Evolutionary conservation across 2,888 invertebrate genomes (phyloP), one percentile per base, ranked within the genome.

Genomic region (Cancer borealis): DNA sequence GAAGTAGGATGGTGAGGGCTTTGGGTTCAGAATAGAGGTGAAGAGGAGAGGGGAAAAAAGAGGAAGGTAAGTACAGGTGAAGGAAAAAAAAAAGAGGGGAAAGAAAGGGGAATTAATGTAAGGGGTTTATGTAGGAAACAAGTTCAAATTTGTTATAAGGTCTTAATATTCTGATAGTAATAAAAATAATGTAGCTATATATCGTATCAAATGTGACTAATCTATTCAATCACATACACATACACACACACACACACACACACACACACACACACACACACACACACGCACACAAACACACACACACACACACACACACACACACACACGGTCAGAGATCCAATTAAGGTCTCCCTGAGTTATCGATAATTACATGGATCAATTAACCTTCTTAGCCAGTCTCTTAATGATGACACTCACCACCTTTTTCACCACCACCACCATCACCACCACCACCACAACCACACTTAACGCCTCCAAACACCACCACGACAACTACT

Each of bases 251-350:
- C 26, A n/a, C 26, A 79, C 1, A n/a, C 26, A n/a, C 79, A n/a
- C 79, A 6, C 26, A 26, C 79, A 21, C 73, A 21, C 73, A 73
- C 73, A n/a, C n/a, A n/a, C n/a, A 79, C 79, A 79, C 79, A 79
- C 79, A 30, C 79, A 26, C n/a, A n/a, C 49, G 8, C 73, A 73
- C 73, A 73, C 73, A 73, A n/a, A 26, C 73, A 73, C 73, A 73
- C 73, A 73, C 73, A 73, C 73, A 26, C 73, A 73, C 73, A 73
- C 73, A 73, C 73, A 73, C 73, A 73, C 73, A 73, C 73, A 79
- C 79, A 79, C 79, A 79, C 79, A 30, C 79, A 26, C 12, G 79
- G 79, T 12, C 26, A 79, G 26, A 5, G 26, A 4, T 12, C 79
- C 79, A 79, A 79, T 79, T 79, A 79, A 26, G 26, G 79, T 79